Evolutionary conservation across 2,113 vertebrate species (phyloP).

Genomic region (Hydrolagus affinis): DNA sequence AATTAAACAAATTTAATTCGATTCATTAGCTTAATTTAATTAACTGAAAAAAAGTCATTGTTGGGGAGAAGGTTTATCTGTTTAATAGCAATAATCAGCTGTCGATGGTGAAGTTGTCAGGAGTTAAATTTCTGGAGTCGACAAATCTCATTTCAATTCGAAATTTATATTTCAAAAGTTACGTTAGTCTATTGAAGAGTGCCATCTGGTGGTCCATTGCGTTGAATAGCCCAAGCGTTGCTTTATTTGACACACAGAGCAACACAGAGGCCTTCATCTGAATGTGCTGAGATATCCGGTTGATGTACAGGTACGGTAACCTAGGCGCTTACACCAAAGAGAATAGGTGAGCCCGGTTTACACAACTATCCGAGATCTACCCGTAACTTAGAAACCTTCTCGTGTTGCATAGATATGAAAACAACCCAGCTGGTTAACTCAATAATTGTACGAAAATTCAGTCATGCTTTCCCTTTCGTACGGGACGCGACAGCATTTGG

Average conservation of each 20-base stretch:
- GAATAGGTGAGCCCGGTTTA: no score
- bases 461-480: no score
- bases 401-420: not conserved
- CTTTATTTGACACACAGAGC: not conserved
- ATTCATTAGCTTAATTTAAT: no score
- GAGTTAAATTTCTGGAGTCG: not conserved
- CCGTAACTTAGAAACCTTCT: not conserved
- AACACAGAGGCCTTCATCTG: not conserved
- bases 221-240: not conserved
- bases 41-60: no score
- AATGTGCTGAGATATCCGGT: not conserved
- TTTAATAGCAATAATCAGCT: no score
- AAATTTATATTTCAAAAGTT: not conserved
- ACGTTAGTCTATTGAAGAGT: not conserved
- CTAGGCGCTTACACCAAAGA: not conserved
- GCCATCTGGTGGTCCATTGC: constrained; percentile 11
- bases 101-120: not conserved
- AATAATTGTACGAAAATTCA: no score
- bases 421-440: no score
- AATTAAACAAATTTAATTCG: no score
- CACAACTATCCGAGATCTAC: not conserved
- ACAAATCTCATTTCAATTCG: not conserved
- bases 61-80: no score
- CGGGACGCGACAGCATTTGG: no score
- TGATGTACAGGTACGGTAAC: not conserved